phyloP scores from a whole-genome alignment of 2,797 vertebrate species.

The Scarus forsteni region DNA sequence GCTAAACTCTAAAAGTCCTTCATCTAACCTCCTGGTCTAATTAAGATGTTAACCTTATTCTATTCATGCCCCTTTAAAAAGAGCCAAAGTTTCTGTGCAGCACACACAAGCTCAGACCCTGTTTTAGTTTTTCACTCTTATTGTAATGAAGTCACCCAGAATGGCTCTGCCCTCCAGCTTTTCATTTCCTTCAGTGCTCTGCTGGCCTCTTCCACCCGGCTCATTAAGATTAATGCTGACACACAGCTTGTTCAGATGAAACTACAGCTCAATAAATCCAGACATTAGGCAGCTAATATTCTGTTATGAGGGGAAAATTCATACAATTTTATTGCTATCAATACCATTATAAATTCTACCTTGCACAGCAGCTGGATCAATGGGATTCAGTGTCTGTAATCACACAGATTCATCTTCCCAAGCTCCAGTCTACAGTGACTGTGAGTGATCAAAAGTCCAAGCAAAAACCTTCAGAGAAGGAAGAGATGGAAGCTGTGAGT shows the following conservation, averaged over 20 bases:
- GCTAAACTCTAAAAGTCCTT: conserved; percentile 40
- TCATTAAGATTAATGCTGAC: conserved; percentile 74
- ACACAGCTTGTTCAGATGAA: conserved; percentile 45
- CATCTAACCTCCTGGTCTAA: conserved; percentile 64
- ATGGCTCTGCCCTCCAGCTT: conserved; percentile 76
- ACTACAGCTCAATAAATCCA: conserved; percentile 14
- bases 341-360: too few species aligned
- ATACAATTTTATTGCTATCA: too few species aligned
- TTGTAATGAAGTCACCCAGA: conserved; percentile 76
- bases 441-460: too few species aligned
- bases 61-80: conserved; percentile 34
- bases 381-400: too few species aligned
- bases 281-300: too few species aligned
- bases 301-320: too few species aligned
- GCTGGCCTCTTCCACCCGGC: conserved; percentile 69
- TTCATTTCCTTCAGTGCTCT: conserved; percentile 75
- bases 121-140: conserved; percentile 50
- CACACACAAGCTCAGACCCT: conserved; percentile 52
- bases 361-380: too few species aligned
- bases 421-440: too few species aligned
- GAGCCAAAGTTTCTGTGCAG: conserved; percentile 3
- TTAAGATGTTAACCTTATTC: conserved; percentile 63
- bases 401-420: too few species aligned
- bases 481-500: too few species aligned
- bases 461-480: too few species aligned